These are phyloP conservation scores for Pseudonaja textilis DNA, from an alignment of 2,113 vertebrate species.

Conservation along the genomic window DNA sequence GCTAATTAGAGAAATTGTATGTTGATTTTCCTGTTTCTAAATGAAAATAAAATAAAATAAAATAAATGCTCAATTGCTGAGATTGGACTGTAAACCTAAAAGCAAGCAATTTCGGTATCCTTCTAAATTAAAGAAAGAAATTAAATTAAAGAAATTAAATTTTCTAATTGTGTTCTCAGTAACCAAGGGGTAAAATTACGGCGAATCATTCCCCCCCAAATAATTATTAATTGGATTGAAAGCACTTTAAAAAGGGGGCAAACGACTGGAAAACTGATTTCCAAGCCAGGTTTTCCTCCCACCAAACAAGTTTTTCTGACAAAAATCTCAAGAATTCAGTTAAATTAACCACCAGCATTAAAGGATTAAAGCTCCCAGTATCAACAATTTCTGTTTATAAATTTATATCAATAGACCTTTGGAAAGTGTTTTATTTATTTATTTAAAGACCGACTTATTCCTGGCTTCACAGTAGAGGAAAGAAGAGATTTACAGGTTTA, in stretches of 20 bases:
- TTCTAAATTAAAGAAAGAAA: too few relatives aligned
- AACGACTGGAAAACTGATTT: not conserved
- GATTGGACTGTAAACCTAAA: not conserved
- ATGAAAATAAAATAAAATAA: not conserved
- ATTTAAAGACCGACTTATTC: not conserved
- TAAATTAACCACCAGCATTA: too few relatives aligned
- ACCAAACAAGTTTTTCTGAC: too few relatives aligned
- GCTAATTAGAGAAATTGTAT: not conserved
- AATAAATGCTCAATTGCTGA: not conserved
- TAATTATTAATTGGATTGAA: not conserved
- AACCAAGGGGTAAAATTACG: not conserved
- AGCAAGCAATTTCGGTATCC: not conserved
- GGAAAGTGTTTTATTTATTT: not conserved
- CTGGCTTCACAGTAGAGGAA: not conserved
- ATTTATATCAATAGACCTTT: too few relatives aligned
- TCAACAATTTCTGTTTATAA: not conserved
- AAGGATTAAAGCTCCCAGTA: not conserved
- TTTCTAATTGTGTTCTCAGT: not conserved
- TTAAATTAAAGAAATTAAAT: too few relatives aligned
- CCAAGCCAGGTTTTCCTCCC: not conserved
- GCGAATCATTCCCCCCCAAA: too few relatives aligned
- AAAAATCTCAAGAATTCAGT: not conserved
- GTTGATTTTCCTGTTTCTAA: not conserved
- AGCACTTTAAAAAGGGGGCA: not conserved
- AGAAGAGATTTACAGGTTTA: not conserved